Percentiles rank a stretch among this genome's conserved stretches.
phyloP scores from a whole-genome alignment of 2,113 vertebrate species.

The Mormoops blainvillei region DNA sequence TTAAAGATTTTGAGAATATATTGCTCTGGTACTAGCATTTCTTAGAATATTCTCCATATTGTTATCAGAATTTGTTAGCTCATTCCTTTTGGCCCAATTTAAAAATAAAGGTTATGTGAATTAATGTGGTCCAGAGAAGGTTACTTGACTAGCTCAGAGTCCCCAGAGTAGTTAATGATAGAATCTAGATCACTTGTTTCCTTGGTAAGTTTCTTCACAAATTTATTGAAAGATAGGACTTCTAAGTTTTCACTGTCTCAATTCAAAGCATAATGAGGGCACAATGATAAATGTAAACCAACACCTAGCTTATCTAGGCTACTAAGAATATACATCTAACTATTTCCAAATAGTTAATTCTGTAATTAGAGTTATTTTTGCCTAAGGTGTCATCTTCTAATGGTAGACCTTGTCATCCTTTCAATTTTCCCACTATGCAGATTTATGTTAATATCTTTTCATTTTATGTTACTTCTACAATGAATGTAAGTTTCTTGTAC shows the following conservation, averaged over 20 bases:
- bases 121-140: neutral
- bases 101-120: neutral
- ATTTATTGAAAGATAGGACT: neutral
- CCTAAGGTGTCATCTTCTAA: neutral
- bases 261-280: neutral
- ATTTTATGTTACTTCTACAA: neutral
- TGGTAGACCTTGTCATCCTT: neutral
- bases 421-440: neutral
- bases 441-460: constrained; percentile 15
- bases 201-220: neutral
- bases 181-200: neutral
- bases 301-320: neutral
- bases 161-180: neutral
- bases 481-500: neutral
- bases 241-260: neutral
- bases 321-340: neutral
- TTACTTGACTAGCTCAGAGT: rapidly evolving
- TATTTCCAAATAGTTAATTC: neutral
- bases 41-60: neutral
- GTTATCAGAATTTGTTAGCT: neutral
- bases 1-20: neutral
- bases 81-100: neutral
- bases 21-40: neutral
- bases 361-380: neutral
- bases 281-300: neutral